These are phyloP conservation scores for Drosophila yooni DNA, from an alignment of 2,888 invertebrate genomes.

Conservation along the genomic window DNA sequence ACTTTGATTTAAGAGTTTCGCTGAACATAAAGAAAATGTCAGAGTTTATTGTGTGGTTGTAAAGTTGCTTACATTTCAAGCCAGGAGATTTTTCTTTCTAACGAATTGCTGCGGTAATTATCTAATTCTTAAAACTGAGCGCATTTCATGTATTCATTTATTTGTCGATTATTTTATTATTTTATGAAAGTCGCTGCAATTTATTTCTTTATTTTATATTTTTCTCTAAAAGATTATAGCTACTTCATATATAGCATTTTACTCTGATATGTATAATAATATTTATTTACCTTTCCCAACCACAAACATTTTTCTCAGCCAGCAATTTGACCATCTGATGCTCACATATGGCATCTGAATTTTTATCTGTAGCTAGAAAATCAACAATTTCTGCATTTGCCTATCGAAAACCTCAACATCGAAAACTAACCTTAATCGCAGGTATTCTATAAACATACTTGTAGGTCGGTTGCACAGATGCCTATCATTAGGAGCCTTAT, in stretches of 20 bases:
- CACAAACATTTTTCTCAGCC: no score
- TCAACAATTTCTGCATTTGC: slow-evolving; percentile 52
- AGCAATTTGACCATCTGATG: slow-evolving; percentile 6
- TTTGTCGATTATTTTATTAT: background rate
- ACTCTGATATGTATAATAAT: background rate
- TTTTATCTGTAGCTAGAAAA: slow-evolving; percentile 53
- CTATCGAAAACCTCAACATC: slow-evolving; percentile 39
- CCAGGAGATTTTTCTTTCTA: background rate
- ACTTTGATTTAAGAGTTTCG: slow-evolving; percentile 7
- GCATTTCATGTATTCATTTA: no score
- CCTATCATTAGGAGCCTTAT: slow-evolving; percentile 62
- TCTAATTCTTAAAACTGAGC: no score
- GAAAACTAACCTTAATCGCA: slow-evolving; percentile 42
- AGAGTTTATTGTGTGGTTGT: background rate
- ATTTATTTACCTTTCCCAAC: background rate
- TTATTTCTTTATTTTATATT: background rate
- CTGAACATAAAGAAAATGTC: background rate
- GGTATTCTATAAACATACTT: slow-evolving; percentile 12
- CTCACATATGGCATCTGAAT: slow-evolving; percentile 12
- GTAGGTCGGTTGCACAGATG: slow-evolving; percentile 40
- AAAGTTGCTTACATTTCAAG: background rate
- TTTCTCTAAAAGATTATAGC: background rate
- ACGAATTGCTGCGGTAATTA: background rate
- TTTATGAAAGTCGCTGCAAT: background rate
- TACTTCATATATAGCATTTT: background rate